Evolutionary conservation across 2,797 vertebrate species (phyloP), one percentile per base, ranked within the genome.

Genomic region (Gallirallus australis): DNA sequence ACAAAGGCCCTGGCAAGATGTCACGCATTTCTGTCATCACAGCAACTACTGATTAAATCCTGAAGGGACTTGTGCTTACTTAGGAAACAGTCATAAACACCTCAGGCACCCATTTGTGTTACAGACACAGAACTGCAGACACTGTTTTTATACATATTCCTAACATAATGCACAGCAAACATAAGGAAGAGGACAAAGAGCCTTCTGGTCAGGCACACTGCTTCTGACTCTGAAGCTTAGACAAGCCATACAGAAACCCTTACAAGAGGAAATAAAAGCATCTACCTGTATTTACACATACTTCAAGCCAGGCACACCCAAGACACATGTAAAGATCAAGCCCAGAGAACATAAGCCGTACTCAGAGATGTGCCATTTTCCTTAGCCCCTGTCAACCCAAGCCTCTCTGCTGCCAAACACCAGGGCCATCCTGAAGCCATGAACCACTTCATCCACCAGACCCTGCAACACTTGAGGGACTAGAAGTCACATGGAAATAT

Each of bases 291-390:
- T 77, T 47, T 71, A 56, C 64, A 72, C 7, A 39, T 12, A 35
- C 30, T 69, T 88, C 15, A 78, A 88, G 30, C 31, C 39, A 72
- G 17, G 23, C 50, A 28, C 6, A 42, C 25, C 35, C 13, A 52
- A 73, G 42, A 53, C 15, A 13, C 1, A 0, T 4, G 8, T 50
- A 69, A 69, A 0, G 1, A 60, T 7, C 0, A 1, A 52, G 14
- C 23, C 13, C 31, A 39, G 40, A 11, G 20, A 42, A 25, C 0
- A 0, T 8, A 65, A 56, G 25, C 15, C 0, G 0, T 7, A 13
- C 30, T 37, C 18, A 2, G 56, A 45, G 59, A 69, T 6, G 1
- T 0, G 16, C 15, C 0, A 2, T 66, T 24, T 27, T 25, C 84
- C 75, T 24, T 4, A 19, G 40, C 11, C 28, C 54, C 31, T 5